Percentiles rank a stretch among this genome's conserved stretches.
Evolutionary conservation across 1,140 invertebrate species (phyloP).

Genomic region (Aleiodes sp.): DNA sequence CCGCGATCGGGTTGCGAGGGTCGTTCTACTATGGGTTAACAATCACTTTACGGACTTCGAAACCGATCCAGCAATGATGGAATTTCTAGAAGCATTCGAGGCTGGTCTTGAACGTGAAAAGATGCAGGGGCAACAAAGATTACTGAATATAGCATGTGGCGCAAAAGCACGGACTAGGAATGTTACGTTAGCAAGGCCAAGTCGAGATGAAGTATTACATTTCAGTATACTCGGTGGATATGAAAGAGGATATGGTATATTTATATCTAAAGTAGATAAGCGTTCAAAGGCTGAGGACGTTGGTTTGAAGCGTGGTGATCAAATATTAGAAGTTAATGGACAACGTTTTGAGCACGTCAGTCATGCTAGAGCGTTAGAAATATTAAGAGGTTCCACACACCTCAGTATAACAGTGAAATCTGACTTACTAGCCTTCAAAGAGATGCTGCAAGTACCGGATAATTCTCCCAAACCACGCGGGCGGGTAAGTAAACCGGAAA

Average conservation of each 20-base stretch:
- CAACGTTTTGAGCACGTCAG: slow-evolving; percentile 94
- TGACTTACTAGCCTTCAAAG: slow-evolving; percentile 87
- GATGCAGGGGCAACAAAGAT: slow-evolving; percentile 81
- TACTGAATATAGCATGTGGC: slow-evolving; percentile 96
- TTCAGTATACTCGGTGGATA: slow-evolving; percentile 95
- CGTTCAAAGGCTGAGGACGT: slow-evolving; percentile 94
- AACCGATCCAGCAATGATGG: slow-evolving; percentile 94
- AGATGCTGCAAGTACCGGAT: slow-evolving; percentile 88
- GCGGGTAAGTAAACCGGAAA: slow-evolving; percentile 69
- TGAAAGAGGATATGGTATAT: slow-evolving; percentile 91
- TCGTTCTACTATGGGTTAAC: slow-evolving; percentile 97
- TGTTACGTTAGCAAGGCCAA: slow-evolving; percentile 90
- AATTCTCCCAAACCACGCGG: slow-evolving; percentile 79
- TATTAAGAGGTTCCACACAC: slow-evolving; percentile 93
- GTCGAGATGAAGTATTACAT: slow-evolving; percentile 90
- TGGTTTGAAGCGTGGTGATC: slow-evolving; percentile 96
- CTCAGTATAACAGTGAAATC: slow-evolving; percentile 96
- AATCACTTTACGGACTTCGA: slow-evolving; percentile 99
- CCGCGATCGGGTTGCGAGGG: slow-evolving; percentile 90
- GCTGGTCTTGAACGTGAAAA: slow-evolving; percentile 82
- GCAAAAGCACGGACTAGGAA: slow-evolving; percentile 93
- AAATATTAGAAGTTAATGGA: slow-evolving; percentile 97
- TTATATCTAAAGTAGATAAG: slow-evolving; percentile 93
- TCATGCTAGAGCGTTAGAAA: slow-evolving; percentile 89
- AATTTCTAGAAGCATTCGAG: slow-evolving; percentile 95